A percentile compares a stretch with the other conserved stretches of the same genome.
Evolutionary conservation across 2,797 vertebrate species (phyloP).

Genomic region (Lagorchestes hirsutus): DNA sequence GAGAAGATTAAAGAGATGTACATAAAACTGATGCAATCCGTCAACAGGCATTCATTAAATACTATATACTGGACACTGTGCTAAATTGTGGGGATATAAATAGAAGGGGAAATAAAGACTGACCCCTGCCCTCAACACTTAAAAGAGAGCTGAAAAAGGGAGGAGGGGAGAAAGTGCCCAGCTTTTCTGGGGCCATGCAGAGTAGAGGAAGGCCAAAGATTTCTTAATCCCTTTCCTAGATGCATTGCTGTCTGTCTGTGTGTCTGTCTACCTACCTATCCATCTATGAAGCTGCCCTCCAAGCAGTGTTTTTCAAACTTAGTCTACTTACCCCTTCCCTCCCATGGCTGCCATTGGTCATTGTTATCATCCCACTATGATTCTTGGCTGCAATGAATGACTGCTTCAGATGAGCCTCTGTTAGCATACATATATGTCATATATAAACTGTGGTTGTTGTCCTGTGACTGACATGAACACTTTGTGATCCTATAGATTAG

Average conservation of each 20-base stretch:
- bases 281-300: too few relatives aligned
- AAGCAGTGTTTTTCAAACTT: not conserved
- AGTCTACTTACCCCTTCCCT: too few relatives aligned
- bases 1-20: too few relatives aligned
- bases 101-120: not conserved
- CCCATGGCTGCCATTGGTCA: not conserved
- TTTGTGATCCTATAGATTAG: not conserved
- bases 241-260: not conserved
- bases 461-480: not conserved
- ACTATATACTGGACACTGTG: not conserved
- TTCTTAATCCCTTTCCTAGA: too few relatives aligned
- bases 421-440: not conserved
- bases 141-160: not conserved
- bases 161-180: not conserved
- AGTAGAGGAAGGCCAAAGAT: not conserved
- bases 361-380: not conserved
- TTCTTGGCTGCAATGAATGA: not conserved
- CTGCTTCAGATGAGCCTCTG: not conserved
- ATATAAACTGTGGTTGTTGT: not conserved
- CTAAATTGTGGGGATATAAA: not conserved
- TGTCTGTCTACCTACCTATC: not conserved
- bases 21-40: not conserved
- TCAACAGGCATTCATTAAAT: not conserved
- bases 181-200: not conserved
- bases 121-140: not conserved